These are phyloP conservation scores for Osedax fenrisi DNA, from an alignment of 2,888 invertebrate species.

Conservation along the genomic window DNA sequence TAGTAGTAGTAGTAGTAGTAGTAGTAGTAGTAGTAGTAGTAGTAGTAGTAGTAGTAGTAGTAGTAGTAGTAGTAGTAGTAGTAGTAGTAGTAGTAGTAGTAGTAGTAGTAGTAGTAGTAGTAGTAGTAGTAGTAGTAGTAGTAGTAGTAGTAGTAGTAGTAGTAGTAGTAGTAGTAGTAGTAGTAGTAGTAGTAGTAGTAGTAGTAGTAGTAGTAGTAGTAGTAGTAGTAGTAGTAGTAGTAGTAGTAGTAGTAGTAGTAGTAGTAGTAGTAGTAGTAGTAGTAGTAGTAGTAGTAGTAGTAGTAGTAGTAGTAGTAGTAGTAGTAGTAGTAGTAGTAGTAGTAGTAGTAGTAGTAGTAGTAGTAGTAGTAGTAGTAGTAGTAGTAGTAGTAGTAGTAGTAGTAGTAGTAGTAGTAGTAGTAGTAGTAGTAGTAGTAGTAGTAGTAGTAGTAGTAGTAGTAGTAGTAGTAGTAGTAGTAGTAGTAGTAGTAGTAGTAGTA, in stretches of 20 bases:
- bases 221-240: slow-evolving; percentile 14
- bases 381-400: slow-evolving; percentile 2
- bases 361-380: slow-evolving; percentile 8
- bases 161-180: slow-evolving; percentile 16
- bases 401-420: slow-evolving; percentile 2
- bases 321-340: slow-evolving; percentile 16
- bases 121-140: slow-evolving; percentile 16
- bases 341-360: slow-evolving; percentile 16
- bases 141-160: slow-evolving; percentile 16
- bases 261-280: slow-evolving; percentile 16
- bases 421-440: slow-evolving; percentile 2
- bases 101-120: slow-evolving; percentile 16
- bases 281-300: slow-evolving; percentile 16
- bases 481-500: slow-evolving; percentile 2
- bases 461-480: slow-evolving; percentile 2
- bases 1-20: slow-evolving; percentile 16
- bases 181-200: slow-evolving; percentile 16
- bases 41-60: slow-evolving; percentile 16
- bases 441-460: slow-evolving; percentile 2
- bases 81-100: slow-evolving; percentile 16
- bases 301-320: slow-evolving; percentile 16
- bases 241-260: slow-evolving; percentile 16
- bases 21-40: slow-evolving; percentile 16
- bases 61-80: slow-evolving; percentile 16
- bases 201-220: slow-evolving; percentile 16